Base-by-base conservation (phyloP, 2,888 invertebrate species). In the Trimorus sp. region DNA sequence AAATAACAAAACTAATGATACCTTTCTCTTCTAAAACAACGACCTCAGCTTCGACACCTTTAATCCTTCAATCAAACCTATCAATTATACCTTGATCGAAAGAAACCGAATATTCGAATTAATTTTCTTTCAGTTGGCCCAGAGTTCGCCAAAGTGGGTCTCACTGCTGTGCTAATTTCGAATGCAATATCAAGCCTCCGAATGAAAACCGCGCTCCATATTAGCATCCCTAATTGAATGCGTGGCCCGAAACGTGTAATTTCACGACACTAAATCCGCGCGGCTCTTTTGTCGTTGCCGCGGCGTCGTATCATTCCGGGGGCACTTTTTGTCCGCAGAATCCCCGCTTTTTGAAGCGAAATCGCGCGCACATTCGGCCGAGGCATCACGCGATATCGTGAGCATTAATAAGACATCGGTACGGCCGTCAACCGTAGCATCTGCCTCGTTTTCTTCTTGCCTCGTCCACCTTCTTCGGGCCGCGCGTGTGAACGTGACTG, bases 341-440 rank as follows among this genome's bases (percentile, higher is more conserved):
- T 65, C 49, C 37, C 63, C 37, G 53, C 40, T 68, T 73, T 71
- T 63, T 12, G 48, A 45, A 49, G 45, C 51, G 54, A 60, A 65
- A 75, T 80, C 59, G 66, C 60, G 69, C 60, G 36, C 48, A 54
- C 71, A 76, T 76, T 76, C 59, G 79, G 79, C 45, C 68, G 62
- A 58, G 45, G 48, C 53, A 69, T 73, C 83, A 79, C 79, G 80
- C 79, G 73, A 83, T 79, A 69, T 77, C 77, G 69, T 73, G 66
- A 62, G 63, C 78, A 70, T 79, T 83, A 83, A 83, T 83, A 73
- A 83, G 83, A 79, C 82, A 75, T 79, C 74, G 79, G 79, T 68
- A 40, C 40, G 66, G 68, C 71, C 73, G 74, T 78, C 74, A 80
- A 77, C 75, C 40, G 58, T 65, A 74, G 60, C 83, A 80, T 83